These are phyloP conservation scores for Paramormyrops kingsleyae DNA, from an alignment of 2,113 vertebrate species.

Conservation along the genomic window DNA sequence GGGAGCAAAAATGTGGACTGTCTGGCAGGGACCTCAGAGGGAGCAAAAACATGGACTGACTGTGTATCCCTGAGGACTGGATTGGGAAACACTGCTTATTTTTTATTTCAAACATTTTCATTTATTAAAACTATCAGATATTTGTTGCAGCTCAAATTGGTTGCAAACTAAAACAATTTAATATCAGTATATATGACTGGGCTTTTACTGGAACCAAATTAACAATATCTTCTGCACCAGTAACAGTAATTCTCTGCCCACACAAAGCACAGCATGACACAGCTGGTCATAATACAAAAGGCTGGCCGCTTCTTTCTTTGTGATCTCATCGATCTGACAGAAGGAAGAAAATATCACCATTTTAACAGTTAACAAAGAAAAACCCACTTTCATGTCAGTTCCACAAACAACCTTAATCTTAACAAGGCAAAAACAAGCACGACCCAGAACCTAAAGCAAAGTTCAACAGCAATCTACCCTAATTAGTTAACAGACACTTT, in stretches of 20 bases:
- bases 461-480: neutral
- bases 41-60: neutral
- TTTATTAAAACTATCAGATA: neutral
- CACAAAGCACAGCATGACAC: neutral
- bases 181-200: neutral
- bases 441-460: neutral
- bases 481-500: neutral
- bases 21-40: neutral
- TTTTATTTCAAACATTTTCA: constrained; percentile 4
- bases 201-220: neutral
- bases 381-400: neutral
- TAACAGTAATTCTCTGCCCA: neutral
- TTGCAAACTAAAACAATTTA: neutral
- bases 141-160: neutral
- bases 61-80: neutral
- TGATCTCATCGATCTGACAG: neutral
- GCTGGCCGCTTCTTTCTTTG: neutral
- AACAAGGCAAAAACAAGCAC: neutral
- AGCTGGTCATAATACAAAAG: neutral
- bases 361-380: neutral
- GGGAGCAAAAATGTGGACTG: neutral
- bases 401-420: neutral
- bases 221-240: neutral
- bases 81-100: neutral
- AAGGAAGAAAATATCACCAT: neutral